Base-by-base conservation (phyloP, 2,888 invertebrate genomes). In the Parnassius mnemosyne region DNA sequence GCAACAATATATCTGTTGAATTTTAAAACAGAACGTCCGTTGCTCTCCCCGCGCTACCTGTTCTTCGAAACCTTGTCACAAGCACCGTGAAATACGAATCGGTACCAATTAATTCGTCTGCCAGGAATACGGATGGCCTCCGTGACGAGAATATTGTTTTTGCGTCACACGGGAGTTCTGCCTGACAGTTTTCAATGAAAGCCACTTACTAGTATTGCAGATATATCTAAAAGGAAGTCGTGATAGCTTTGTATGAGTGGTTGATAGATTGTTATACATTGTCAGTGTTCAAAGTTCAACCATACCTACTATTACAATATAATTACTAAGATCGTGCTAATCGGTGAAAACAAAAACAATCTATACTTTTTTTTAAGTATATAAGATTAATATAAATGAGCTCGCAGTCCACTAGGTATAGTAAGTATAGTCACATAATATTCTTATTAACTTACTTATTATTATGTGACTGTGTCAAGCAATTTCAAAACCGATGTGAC, bases 41-140 rank as follows among this genome's bases (percentile, higher is more conserved):
- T 49, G 50, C 58, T 44, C 42, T 16, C 3, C 25, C 16, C 12
- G 46, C 53, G 43, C 42, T 49, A n/a, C 53, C 43, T 3, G 46
- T 34, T 42, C 49, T 41, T 46, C 13, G 53, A 53, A 61, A 51
- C 46, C 25, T 46, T 20, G 42, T 51, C 57, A 41, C 25, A 44
- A 13, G 34, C 55, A 13, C 10, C 10, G 49, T 42, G 53, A 13
- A 53, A 49, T 57, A 57, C 57, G 53, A 61, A 61, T 47, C 47
- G 20, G 47, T 16, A 57, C 25, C 52, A 57, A 62, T 62, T 62
- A 62, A 62, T 50, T 57, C 57, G 57, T 61, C 53, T 25, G 53
- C 57, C 53, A 12, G 43, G 62, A 62, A 57, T 49, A 57, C 9
- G 51, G 47, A 53, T 20, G 52, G 58, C 44, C 11, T 46, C 13